These are phyloP conservation scores for Macrosoma leucophasiata DNA, from an alignment of 2,888 invertebrate genomes.

Conservation along the genomic window DNA sequence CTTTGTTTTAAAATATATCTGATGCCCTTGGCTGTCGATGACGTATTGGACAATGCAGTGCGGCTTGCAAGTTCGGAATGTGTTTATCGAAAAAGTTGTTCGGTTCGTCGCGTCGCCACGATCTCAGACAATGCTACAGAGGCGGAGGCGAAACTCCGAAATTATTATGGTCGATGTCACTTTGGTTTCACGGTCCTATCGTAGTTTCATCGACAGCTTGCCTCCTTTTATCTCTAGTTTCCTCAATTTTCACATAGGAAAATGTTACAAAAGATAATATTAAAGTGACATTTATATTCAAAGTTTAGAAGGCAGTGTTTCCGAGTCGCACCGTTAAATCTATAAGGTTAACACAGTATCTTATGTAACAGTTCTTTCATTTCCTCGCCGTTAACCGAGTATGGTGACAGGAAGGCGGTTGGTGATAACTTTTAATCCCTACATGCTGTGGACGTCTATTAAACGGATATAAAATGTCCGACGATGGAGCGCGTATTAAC, in stretches of 20 bases:
- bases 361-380: too few species aligned
- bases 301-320: too few species aligned
- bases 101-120: conserved; percentile 14
- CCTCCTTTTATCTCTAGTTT: too few species aligned
- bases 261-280: too few species aligned
- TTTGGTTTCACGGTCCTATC: conserved; percentile 14
- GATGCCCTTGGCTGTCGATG: conserved; percentile 36
- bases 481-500: conserved; percentile 52
- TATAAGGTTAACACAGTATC: too few species aligned
- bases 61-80: conserved; percentile 36
- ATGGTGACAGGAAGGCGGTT: conserved; percentile 37
- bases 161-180: conserved; percentile 37
- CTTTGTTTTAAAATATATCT: conserved; percentile 22
- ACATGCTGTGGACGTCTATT: conserved; percentile 32
- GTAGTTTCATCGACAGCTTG: too few species aligned
- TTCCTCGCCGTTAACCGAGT: too few species aligned
- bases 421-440: conserved; percentile 34
- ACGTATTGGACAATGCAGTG: conserved; percentile 34
- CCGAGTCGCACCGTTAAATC: too few species aligned
- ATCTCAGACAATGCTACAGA: conserved; percentile 35
- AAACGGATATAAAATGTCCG: conserved; percentile 54
- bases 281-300: too few species aligned
- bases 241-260: too few species aligned
- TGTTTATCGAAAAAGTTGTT: conserved; percentile 43
- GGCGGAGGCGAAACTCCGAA: conserved; percentile 22